Evolutionary conservation across 92 coral and sea anemone genomes (phyloP).

Genomic region (Palythoa heliodiscus): DNA sequence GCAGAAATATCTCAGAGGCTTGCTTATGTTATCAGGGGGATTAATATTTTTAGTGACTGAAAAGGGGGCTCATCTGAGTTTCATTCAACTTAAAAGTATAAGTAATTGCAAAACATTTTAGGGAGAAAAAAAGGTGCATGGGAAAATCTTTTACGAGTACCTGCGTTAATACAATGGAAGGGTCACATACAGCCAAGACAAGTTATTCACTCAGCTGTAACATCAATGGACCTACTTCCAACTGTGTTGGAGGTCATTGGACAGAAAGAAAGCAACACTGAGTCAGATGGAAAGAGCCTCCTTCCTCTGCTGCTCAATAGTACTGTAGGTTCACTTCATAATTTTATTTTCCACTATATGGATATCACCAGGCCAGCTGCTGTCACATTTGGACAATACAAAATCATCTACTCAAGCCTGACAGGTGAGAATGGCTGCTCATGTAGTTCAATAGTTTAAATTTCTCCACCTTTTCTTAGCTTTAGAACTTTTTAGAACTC

Average conservation of each 20-base stretch:
- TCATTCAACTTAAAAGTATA: background rate
- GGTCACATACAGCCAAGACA: slow-evolving; percentile 46
- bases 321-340: slow-evolving; percentile 65
- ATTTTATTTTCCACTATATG: slow-evolving; percentile 71
- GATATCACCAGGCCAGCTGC: slow-evolving; percentile 88
- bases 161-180: slow-evolving; percentile 78
- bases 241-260: slow-evolving; percentile 78
- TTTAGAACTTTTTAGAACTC: too few relatives aligned
- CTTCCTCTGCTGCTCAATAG: slow-evolving; percentile 56
- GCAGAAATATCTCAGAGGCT: too few relatives aligned
- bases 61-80: background rate
- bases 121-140: slow-evolving; percentile 60
- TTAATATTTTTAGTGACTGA: too few relatives aligned
- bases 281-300: slow-evolving; percentile 76
- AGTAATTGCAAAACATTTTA: background rate
- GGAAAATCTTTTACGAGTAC: slow-evolving; percentile 81
- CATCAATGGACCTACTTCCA: slow-evolving; percentile 79
- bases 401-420: slow-evolving; percentile 59
- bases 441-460: too few relatives aligned
- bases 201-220: slow-evolving; percentile 64
- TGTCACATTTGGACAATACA: slow-evolving; percentile 69
- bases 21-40: too few relatives aligned
- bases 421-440: slow-evolving; percentile 56
- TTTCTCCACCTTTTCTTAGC: too few relatives aligned
- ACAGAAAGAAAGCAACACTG: slow-evolving; percentile 50